Evolutionary conservation across 2,888 invertebrate species (phyloP), one percentile per base, ranked within the genome.

Genomic region (Limulus polyphemus): DNA sequence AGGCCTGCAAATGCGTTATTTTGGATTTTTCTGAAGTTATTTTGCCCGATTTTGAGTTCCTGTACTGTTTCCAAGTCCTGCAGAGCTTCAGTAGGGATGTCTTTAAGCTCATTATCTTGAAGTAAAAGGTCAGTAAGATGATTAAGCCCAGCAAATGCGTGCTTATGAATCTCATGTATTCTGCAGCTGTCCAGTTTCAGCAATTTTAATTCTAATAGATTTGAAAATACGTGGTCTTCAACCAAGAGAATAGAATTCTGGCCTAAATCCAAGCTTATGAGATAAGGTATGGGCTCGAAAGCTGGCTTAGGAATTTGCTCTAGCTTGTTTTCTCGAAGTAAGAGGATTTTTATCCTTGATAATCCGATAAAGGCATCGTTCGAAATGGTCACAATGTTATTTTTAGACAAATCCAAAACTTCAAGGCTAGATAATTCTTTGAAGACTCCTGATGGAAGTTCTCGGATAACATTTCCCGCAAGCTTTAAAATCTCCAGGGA

Each of bases 291-390:
- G 78, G 86, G 86, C 49, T 87, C 83, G 65, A 91, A 78, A 64
- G 88, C 84, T 64, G 82, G 81, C 57, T 87, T 88, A 69, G 89
- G 89, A 69, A 92, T 78, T 56, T 81, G 79, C 70, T 86, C 85
- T 74, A 93, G 81, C 75, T 88, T 87, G 77, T 92, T 92, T 74
- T 88, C 85, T 68, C 87, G 85, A 67, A 91, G 78, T 76, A 88
- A 85, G 71, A 91, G 80, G 71, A 82, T 81, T 65, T 85, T 83
- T 56, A 93, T 76, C 56, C 85, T 82, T 59, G 83, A 82, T 60
- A 91, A 78, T 62, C 87, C 86, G 70, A 86, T 84, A 70, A 90
- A 84, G 57, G 87, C 85, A 67, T 83, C 81, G 70, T 83, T 81
- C 75, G 85, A 81, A 64, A 93, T 80, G 71, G 82, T 82, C 69